Percentiles rank a stretch among this genome's conserved stretches.
These are phyloP conservation scores for Mormoops blainvillei DNA, from an alignment of 2,113 vertebrate genomes.

Conservation along the genomic window DNA sequence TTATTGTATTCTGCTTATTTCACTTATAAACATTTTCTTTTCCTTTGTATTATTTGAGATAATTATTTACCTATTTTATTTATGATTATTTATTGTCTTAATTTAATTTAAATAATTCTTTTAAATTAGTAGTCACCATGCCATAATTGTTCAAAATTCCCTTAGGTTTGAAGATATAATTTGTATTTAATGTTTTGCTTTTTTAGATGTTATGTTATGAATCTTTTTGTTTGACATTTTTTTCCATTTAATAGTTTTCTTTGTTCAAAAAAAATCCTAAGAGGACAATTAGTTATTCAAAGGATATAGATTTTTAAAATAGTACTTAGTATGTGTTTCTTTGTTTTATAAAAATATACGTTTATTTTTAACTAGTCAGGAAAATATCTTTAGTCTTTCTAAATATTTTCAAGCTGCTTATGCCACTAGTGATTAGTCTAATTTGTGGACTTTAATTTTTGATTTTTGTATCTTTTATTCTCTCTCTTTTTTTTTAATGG, in stretches of 20 bases:
- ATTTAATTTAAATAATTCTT: background rate
- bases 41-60: background rate
- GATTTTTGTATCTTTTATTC: conserved; percentile 6
- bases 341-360: background rate
- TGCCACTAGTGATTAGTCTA: background rate
- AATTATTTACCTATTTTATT: background rate
- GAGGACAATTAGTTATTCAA: conserved; percentile 5
- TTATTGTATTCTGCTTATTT: conserved; percentile 26
- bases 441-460: background rate
- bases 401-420: background rate
- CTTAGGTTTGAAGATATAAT: conserved; percentile 17
- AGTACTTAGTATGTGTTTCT: background rate
- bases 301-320: background rate
- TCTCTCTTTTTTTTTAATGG: too few species aligned
- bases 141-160: background rate
- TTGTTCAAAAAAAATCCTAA: background rate
- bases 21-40: conserved; percentile 28
- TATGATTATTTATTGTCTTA: background rate
- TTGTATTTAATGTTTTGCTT: background rate
- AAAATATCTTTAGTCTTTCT: background rate
- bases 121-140: background rate
- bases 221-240: background rate
- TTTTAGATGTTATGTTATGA: conserved; percentile 19
- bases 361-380: conserved; percentile 7
- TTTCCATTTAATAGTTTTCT: background rate